Percentiles rank a stretch among this genome's conserved stretches.
Conservation (phyloP, 2,797 vertebrate species). For the Scolopax rusticola region DNA sequence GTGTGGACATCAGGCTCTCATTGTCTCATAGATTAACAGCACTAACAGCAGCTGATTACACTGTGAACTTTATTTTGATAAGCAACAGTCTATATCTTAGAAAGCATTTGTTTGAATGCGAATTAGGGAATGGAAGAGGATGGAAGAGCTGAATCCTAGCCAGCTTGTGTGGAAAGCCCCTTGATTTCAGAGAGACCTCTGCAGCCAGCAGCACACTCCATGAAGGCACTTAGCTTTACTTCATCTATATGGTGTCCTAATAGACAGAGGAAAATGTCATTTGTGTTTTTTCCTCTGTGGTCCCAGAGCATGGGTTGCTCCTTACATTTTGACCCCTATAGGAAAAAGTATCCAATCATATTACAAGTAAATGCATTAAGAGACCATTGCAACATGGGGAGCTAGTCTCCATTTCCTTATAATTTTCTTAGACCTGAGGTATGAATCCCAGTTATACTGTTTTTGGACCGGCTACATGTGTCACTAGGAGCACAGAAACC, state of each 20-base stretch:
- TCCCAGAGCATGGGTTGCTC: not conserved
- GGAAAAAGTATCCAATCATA: not conserved
- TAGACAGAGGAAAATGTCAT: not conserved
- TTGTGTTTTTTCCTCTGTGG: not conserved
- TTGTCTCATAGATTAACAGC: not conserved
- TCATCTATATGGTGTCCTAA: not conserved
- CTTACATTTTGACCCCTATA: not conserved
- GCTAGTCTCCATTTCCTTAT: not conserved
- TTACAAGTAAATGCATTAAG: not conserved
- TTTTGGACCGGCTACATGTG: not conserved
- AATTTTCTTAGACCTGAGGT: not conserved
- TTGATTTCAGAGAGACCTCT: not conserved
- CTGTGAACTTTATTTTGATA: not conserved
- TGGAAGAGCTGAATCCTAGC: not conserved
- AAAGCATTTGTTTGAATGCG: not conserved
- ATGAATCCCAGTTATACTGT: not conserved
- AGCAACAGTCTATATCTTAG: not conserved
- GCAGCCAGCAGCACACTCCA: not conserved
- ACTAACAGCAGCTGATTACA: not conserved
- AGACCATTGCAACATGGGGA: not conserved
- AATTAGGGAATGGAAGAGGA: not conserved
- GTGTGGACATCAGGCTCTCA: not conserved
- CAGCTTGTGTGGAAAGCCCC: not conserved
- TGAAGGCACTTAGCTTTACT: not conserved
- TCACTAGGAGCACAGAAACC: not conserved